phyloP scores from a whole-genome alignment of 1,140 invertebrate species.

The Chrysopa pallens region DNA sequence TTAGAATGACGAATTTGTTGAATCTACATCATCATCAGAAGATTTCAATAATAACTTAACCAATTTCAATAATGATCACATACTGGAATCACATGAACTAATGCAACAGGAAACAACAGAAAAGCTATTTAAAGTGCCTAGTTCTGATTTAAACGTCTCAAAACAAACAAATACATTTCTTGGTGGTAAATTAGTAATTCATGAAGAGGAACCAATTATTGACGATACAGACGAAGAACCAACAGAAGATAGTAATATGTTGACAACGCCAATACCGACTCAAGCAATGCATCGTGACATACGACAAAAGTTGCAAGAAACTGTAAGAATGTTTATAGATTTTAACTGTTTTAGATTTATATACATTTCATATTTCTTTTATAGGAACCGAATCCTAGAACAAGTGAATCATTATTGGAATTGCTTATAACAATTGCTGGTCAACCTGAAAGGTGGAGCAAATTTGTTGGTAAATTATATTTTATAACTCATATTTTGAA shows the following conservation, averaged over 20 bases:
- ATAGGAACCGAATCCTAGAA: slow-evolving; percentile 2
- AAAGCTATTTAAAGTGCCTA: not conserved
- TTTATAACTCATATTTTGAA: too few species aligned
- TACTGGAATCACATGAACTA: not conserved
- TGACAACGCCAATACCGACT: not conserved
- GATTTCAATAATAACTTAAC: too few species aligned
- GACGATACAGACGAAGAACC: not conserved
- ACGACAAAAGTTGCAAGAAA: not conserved
- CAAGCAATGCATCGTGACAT: not conserved
- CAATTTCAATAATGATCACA: not conserved
- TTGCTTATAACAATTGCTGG: slow-evolving; percentile 17
- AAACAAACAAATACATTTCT: not conserved
- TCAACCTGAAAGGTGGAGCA: slow-evolving; percentile 16
- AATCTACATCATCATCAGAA: too few species aligned
- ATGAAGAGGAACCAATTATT: not conserved
- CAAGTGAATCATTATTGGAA: slow-evolving; percentile 16
- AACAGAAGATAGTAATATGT: not conserved
- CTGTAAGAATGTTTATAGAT: not conserved
- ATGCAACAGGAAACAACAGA: not conserved
- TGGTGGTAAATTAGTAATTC: not conserved
- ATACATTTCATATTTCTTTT: not conserved
- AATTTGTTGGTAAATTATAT: slow-evolving; percentile 5
- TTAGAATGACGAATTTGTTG: too few species aligned
- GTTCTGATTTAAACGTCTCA: not conserved
- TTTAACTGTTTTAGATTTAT: not conserved